Base-by-base conservation (phyloP, 2,888 invertebrate genomes). In the Bugula neritina region DNA sequence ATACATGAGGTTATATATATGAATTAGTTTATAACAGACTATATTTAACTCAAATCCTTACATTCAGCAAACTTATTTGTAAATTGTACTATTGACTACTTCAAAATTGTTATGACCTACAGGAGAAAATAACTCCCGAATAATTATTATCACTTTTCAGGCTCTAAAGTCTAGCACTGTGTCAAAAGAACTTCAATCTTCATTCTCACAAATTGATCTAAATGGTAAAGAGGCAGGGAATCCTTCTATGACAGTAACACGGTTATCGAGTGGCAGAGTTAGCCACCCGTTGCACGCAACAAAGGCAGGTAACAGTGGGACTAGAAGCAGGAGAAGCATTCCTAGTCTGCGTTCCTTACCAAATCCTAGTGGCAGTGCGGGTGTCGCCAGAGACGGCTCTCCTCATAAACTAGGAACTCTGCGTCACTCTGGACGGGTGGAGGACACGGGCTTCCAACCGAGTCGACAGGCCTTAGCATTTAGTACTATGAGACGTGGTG, bases 331-430 rank as follows among this genome's bases (percentile, higher is more conserved):
- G 17, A 17, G 43, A 43, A 27, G 63, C 27, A 10, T 10, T 63
- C 27, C 63, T 27, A 63, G 34, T 31, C 5, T 31, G 21, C 3
- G 55, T 55, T 21, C 31, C 31, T n/a, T 63, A 31, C 63, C 63
- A 3, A 31, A 27, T 13, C 21, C 25, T 31, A 29, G 25, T 31
- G 27, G 63, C 10, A 63, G 21, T 31, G 27, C 63, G 5, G 5
- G 25, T 31, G 31, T 63, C 2, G 63, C 63, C 31, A 63, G 63
- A 31, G 27, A 27, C n/a, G 31, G 10, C 25, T 63, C 63, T 31
- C 27, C 27, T 63, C 63, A 63, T 63, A 63, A n/a, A 63, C 63
- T 63, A 10, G 63, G 63, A 2, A 63, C 63, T 17, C 63, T 63
- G 2, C 21, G 63, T 10, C 27, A 63, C n/a, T 29, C 63, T 13